These are phyloP conservation scores for Timema cristinae DNA, from an alignment of 2,888 invertebrate species.

Conservation along the genomic window DNA sequence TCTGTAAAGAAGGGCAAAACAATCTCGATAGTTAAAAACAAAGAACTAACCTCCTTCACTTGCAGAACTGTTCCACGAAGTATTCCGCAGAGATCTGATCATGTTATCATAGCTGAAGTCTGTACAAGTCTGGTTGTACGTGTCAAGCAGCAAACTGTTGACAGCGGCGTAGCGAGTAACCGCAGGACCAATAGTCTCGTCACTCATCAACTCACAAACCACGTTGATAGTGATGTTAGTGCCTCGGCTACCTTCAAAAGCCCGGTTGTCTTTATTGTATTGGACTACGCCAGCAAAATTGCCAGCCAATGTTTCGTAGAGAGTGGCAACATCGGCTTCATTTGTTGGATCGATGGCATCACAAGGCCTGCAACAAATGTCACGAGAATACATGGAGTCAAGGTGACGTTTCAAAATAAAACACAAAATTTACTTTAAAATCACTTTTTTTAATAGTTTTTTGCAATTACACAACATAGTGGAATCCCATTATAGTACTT, in stretches of 20 bases:
- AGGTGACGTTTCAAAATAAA: too few species aligned
- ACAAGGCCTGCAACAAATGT: constrained; percentile 59
- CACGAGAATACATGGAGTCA: too few species aligned
- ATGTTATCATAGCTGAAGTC: constrained; percentile 78
- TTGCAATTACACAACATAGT: too few species aligned
- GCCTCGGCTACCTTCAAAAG: constrained; percentile 54
- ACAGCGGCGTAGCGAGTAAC: constrained; percentile 69
- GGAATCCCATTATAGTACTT: too few species aligned
- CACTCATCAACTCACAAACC: constrained; percentile 72
- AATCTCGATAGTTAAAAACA: neutral
- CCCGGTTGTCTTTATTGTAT: constrained; percentile 85
- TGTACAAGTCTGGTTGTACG: constrained; percentile 67
- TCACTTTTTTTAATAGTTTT: too few species aligned
- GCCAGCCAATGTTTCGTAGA: constrained; percentile 76
- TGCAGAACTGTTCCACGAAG: constrained; percentile 59
- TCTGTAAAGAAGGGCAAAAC: too few species aligned
- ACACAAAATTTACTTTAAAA: too few species aligned
- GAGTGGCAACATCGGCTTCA: constrained; percentile 55
- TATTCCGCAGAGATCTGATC: constrained; percentile 63
- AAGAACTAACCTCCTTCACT: constrained; percentile 52
- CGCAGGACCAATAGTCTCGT: constrained; percentile 55
- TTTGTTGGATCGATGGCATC: constrained; percentile 62
- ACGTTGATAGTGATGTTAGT: constrained; percentile 75
- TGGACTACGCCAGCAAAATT: constrained; percentile 91
- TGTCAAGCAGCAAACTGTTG: constrained; percentile 63